Conservation (phyloP, 2,113 vertebrate species). For the Lontra canadensis region DNA sequence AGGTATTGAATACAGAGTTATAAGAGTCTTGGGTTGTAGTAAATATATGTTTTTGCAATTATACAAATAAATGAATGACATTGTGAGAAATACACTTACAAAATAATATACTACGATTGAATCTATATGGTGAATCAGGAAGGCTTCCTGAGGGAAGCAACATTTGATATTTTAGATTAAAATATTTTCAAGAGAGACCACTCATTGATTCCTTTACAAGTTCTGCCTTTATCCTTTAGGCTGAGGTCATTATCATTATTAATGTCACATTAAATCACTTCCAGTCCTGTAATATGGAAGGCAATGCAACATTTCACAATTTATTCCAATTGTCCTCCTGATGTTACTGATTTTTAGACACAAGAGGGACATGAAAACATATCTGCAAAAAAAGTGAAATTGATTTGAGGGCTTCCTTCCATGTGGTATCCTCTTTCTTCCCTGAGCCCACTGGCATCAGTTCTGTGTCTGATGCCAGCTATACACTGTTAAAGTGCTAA, state of each 20-base stretch:
- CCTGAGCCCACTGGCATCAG: not conserved
- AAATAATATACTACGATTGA: not conserved
- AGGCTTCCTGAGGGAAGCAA: not conserved
- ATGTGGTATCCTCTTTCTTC: not conserved
- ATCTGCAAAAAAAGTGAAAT: not conserved
- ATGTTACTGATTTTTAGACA: not conserved
- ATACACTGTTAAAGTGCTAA: not conserved
- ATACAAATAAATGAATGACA: not conserved
- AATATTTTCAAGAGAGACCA: slow-evolving; percentile 6
- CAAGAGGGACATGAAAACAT: not conserved
- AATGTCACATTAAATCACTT: not conserved
- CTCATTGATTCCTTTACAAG: not conserved
- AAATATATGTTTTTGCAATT: not conserved
- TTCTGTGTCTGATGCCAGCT: not conserved
- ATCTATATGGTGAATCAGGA: not conserved
- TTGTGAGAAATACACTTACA: not conserved
- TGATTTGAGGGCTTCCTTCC: not conserved
- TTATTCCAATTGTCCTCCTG: not conserved
- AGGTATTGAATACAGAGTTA: not conserved
- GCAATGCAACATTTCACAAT: not conserved
- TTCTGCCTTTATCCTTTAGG: not conserved
- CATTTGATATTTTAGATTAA: slow-evolving; percentile 42
- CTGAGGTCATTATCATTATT: not conserved
- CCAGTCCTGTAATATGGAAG: not conserved
- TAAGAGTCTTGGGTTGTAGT: not conserved